Percentiles rank a stretch among this genome's conserved stretches.
Evolutionary conservation across 2,113 vertebrate species (phyloP).

Genomic region (Triplophysa dalaica): DNA sequence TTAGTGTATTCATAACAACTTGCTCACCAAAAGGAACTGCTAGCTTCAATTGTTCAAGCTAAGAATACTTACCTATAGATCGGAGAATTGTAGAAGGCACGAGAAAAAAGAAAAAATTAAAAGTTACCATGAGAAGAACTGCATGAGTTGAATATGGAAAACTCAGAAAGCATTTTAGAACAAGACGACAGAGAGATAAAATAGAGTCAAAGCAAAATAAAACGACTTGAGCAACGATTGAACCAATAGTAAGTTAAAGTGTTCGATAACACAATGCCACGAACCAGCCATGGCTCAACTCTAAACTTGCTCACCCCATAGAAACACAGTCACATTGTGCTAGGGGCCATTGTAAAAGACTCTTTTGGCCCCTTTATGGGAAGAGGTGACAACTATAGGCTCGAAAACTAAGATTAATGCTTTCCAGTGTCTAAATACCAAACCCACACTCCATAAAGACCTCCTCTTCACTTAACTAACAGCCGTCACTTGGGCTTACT

Average conservation of each 20-base stretch:
- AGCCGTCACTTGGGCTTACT: slow-evolving; percentile 17
- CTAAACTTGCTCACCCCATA: slow-evolving; percentile 39
- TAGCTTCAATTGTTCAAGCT: no score
- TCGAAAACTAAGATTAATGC: slow-evolving; percentile 58
- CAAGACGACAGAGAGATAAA: slow-evolving; percentile 7
- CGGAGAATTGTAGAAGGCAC: not conserved
- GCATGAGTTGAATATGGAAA: not conserved
- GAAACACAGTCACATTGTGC: slow-evolving; percentile 49
- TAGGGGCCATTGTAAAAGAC: slow-evolving; percentile 24
- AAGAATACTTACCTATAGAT: not conserved
- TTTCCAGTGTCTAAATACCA: slow-evolving; percentile 41
- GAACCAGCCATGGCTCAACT: slow-evolving; percentile 19
- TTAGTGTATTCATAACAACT: no score
- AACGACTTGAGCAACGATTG: not conserved
- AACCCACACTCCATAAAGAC: slow-evolving; percentile 52
- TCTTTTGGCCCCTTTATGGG: slow-evolving; percentile 26
- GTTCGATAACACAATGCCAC: not conserved
- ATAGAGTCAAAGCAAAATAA: not conserved
- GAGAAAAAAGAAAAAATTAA: not conserved
- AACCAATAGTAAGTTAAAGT: not conserved
- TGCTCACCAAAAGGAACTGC: no score
- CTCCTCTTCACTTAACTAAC: slow-evolving; percentile 57
- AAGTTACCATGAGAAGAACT: no score
- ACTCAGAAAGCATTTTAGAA: not conserved
- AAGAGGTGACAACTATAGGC: slow-evolving; percentile 53